Percentiles rank a stretch among this genome's conserved stretches.
Conservation (phyloP, 2,113 vertebrate species). For the Naja naja region DNA sequence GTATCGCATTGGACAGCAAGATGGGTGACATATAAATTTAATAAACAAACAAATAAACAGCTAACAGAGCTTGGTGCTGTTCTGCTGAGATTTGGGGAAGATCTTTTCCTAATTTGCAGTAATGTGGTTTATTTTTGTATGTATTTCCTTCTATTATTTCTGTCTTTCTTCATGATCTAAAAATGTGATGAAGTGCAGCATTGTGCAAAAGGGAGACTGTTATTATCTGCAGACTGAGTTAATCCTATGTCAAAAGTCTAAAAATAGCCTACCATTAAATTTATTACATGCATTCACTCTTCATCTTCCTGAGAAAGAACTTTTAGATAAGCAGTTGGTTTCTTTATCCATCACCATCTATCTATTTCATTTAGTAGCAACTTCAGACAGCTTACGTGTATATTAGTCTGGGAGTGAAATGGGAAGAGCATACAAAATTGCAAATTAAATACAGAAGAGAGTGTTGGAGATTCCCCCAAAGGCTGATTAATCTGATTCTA, state of each 20-base stretch:
- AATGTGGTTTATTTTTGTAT: neutral
- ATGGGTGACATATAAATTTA: no score
- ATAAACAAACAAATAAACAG: no score
- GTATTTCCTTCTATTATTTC: neutral
- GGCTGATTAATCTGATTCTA: neutral
- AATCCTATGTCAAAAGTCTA: neutral
- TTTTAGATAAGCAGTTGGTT: neutral
- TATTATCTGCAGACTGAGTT: neutral
- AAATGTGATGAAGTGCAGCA: neutral
- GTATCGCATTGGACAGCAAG: neutral
- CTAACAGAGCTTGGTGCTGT: neutral
- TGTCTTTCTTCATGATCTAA: neutral
- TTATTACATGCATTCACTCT: neutral
- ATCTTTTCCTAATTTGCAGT: neutral
- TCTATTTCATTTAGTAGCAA: neutral
- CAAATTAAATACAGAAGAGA: neutral
- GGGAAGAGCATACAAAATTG: no score
- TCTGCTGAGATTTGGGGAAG: neutral
- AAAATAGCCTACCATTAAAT: neutral
- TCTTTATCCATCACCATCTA: neutral
- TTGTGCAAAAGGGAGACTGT: neutral
- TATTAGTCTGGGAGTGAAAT: neutral
- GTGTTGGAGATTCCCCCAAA: neutral
- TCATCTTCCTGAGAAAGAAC: neutral
- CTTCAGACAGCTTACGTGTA: neutral